Evolutionary conservation across 2,888 invertebrate genomes (phyloP).

Genomic region (Helobdella robusta): DNA sequence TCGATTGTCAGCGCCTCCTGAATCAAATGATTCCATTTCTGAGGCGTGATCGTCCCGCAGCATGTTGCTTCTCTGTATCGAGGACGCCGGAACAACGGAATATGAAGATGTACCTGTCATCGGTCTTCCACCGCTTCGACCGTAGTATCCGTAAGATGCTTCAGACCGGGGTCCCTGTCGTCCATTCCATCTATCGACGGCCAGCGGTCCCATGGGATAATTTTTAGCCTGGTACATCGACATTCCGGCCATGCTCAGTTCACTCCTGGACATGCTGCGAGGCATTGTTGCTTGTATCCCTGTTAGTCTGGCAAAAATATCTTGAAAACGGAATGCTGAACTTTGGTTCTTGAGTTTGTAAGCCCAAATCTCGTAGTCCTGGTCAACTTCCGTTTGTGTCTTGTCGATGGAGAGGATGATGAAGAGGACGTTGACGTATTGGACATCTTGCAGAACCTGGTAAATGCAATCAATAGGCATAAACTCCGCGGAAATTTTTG

Average conservation of each 20-base stretch:
- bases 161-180: neutral
- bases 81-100: neutral
- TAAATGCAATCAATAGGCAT: slow-evolving; percentile 22
- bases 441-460: slow-evolving; percentile 15
- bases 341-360: slow-evolving; percentile 22
- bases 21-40: slow-evolving; percentile 20
- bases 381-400: neutral
- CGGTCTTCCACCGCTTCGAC: neutral
- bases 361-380: slow-evolving; percentile 25
- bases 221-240: slow-evolving; percentile 7
- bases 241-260: slow-evolving; percentile 2
- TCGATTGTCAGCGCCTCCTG: neutral
- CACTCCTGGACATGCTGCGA: slow-evolving; percentile 12
- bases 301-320: slow-evolving; percentile 18
- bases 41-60: neutral
- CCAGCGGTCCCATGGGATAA: slow-evolving; percentile 26
- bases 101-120: neutral
- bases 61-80: neutral
- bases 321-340: slow-evolving; percentile 13
- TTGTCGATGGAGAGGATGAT: slow-evolving; percentile 18
- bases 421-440: slow-evolving; percentile 26
- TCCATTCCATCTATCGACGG: slow-evolving; percentile 19
- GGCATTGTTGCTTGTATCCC: neutral
- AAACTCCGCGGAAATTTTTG: slow-evolving; percentile 21
- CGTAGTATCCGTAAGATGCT: slow-evolving; percentile 8